Base-by-base conservation (phyloP, 1,140 invertebrate genomes). In the Apis florea region DNA sequence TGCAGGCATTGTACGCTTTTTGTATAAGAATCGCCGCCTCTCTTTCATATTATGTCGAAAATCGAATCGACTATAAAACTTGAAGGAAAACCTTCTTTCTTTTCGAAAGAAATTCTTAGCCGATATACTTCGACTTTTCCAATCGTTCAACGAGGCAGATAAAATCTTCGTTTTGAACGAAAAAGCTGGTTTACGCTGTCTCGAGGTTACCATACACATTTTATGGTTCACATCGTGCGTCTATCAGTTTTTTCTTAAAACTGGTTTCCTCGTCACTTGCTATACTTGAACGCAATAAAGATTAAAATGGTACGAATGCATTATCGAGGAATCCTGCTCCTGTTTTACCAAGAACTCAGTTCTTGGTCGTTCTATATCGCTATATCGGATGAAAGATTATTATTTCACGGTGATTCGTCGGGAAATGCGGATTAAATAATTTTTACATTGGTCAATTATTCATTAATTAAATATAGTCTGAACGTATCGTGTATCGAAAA, bases 181-280 rank as follows among this genome's bases (percentile, higher is more conserved):
- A 88, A 89, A 89, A 86, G 88, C 73, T 85, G 75, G 71, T 75
- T 83, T 83, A 83, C 68, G 78, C 71, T 81, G 86, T 89, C 84
- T 89, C 89, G 88, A 89, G 89, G 89, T 82, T 84, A 86, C 67
- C 77, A 17, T 40, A 58, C 58, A 74, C 69, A 66, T 86, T 83
- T 86, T 83, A 78, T 73, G 82, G 77, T 80, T 84, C 54, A 59
- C 63, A 73, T 47, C 81, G 73, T 80, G 70, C 61, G 73, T 81
- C 63, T 73, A 80, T 72, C 61, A 53, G 63, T 73, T 81, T 87
- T 83, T 81, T 17, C 24, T 56, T 47, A 59, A 61, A 86, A 86
- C 85, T 85, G 85, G 85, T 86, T 86, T 71, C 13, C 21, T 76
- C 71, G 79, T 86, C 63, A 61, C 64, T 83, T 79, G 76, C 74